Conservation (phyloP, 1,140 invertebrate species). For the Panulirus ornatus region DNA sequence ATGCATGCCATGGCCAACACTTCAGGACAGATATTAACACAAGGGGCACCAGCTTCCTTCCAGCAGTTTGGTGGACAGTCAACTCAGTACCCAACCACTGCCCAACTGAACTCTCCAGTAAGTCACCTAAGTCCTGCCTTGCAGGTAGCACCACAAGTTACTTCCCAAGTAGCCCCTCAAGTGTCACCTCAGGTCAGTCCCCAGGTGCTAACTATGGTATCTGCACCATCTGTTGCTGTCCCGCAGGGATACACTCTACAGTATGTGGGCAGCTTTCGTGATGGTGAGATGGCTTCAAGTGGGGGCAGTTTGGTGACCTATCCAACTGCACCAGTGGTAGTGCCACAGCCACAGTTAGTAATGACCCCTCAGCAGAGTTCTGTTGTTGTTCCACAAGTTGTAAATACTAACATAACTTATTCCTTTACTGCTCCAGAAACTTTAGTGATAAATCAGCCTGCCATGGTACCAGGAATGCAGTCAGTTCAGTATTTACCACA, state of each 20-base stretch:
- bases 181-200: conserved; percentile 63
- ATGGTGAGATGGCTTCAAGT: conserved; percentile 60
- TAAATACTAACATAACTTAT: conserved; percentile 75
- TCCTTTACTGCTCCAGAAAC: conserved; percentile 73
- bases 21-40: conserved; percentile 59
- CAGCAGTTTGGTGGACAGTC: conserved; percentile 61
- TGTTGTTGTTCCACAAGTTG: conserved; percentile 72
- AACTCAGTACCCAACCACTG: conserved; percentile 35
- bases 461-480: conserved; percentile 62
- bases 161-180: conserved; percentile 56
- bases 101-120: conserved; percentile 57
- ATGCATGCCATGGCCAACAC: conserved; percentile 59
- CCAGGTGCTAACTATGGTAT: conserved; percentile 68
- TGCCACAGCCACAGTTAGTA: conserved; percentile 68
- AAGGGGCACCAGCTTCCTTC: conserved; percentile 43
- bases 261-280: conserved; percentile 73
- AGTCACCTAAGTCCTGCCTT: conserved; percentile 52
- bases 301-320: conserved; percentile 63
- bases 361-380: conserved; percentile 66
- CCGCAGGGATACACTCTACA: conserved; percentile 74
- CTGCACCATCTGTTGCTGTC: conserved; percentile 64
- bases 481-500: conserved; percentile 65
- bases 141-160: conserved; percentile 53
- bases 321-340: conserved; percentile 66
- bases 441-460: conserved; percentile 70